Base-by-base conservation (phyloP, 2,888 invertebrate species). In the Axea sp. region DNA sequence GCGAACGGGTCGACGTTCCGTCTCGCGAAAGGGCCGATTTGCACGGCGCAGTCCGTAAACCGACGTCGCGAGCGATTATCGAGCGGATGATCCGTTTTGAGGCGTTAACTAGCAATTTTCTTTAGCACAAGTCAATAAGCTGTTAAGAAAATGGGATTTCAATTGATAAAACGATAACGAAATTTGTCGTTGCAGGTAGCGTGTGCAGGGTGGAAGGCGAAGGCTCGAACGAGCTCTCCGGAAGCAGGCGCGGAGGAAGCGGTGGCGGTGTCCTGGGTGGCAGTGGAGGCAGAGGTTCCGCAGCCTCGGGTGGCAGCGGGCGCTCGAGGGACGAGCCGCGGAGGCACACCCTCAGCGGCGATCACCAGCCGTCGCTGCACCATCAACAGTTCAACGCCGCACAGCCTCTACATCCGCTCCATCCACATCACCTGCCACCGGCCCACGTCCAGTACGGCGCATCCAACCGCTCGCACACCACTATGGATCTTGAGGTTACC, bases 401-500 rank as follows among this genome's bases (percentile, higher is more conserved):
- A 15, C 85, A 84, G 71, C 81, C 83, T 62, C 79, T 86, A 65
- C 86, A 86, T 75, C 83, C 86, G 73, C 81, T 86, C 53, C 86
- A 93, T 81, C 89, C 86, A 76, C 86, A 90, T 82, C 89, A 91
- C 82, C 83, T 91, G 78, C 90, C 90, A 86, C 83, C 90, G 87
- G 81, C 86, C 30, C 89, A 88, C 81, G 83, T 92, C 88, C 88
- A 91, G 84, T 87, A 91, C 89, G 89, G 82, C 37, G 77, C 31
- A 11, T 31, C 83, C 12, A 76, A 77, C 33, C 79, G 86, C 26
- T 47, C 65, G 14, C 86, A 85, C 76, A 90, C 92, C 78, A 91
- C 93, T 60, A 91, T 93, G 90, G 94, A 94, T 83, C 90, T 94
- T 81, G 95, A 95, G 92, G 95, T 95, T 90, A 7, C 11, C 6